phyloP scores from a whole-genome alignment of 2,888 invertebrate species.

The Mamestra brassicae region DNA sequence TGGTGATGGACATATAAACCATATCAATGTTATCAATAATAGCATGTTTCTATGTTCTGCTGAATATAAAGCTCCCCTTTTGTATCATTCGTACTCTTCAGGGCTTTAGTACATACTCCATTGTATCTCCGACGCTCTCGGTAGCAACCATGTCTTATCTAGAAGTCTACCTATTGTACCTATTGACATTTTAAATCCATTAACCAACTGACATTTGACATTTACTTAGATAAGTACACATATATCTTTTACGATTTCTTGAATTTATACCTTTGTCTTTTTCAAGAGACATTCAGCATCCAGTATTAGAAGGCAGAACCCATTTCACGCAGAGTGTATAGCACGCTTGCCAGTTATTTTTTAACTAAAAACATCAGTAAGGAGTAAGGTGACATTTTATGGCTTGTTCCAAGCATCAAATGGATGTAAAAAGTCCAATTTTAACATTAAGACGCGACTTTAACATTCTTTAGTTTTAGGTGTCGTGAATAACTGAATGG shows the following conservation, averaged over 20 bases:
- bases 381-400: constrained; percentile 75
- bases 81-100: neutral
- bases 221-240: neutral
- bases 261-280: neutral
- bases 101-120: neutral
- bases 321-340: neutral
- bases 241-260: constrained; percentile 33
- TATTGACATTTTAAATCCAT: constrained; percentile 43
- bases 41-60: no score
- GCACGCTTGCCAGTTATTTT: constrained; percentile 54
- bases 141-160: neutral
- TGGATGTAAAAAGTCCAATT: constrained; percentile 61
- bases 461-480: constrained; percentile 50
- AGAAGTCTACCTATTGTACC: constrained; percentile 11
- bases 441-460: constrained; percentile 54
- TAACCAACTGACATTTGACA: constrained; percentile 21
- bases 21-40: no score
- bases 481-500: constrained; percentile 53
- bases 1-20: no score
- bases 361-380: constrained; percentile 57
- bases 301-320: constrained; percentile 45
- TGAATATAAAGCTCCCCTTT: neutral
- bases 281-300: neutral
- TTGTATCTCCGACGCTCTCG: neutral
- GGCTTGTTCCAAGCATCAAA: constrained; percentile 70